phyloP scores from a whole-genome alignment of 1,140 invertebrate genomes.

The Drosophila elegans region DNA sequence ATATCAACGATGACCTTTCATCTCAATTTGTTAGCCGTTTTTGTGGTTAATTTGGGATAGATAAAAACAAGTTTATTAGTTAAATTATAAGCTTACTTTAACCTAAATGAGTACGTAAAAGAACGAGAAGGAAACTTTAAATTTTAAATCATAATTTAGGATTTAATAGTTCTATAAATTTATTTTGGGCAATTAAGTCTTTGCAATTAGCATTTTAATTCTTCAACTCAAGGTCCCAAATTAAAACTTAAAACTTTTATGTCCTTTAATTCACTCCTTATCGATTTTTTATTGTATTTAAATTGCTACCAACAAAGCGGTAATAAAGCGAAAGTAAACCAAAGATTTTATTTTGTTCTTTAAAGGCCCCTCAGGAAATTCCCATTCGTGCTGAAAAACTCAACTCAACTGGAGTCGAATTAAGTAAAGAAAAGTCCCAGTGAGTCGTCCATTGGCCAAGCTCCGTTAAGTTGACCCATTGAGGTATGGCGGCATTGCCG shows the following conservation, averaged over 20 bases:
- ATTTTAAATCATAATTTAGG: no score
- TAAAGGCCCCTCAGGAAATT: slow-evolving; percentile 28
- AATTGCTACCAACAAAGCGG: neutral
- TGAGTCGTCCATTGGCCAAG: slow-evolving; percentile 63
- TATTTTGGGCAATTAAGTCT: no score
- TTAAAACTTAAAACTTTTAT: slow-evolving; percentile 5
- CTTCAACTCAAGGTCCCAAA: neutral
- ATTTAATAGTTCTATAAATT: no score
- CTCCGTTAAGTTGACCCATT: slow-evolving; percentile 68
- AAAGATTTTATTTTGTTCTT: neutral
- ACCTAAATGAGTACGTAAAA: no score
- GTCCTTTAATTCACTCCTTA: neutral
- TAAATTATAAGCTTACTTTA: no score
- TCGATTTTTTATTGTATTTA: neutral
- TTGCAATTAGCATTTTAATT: no score
- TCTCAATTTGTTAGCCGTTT: slow-evolving; percentile 9
- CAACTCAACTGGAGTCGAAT: slow-evolving; percentile 6
- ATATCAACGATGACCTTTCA: slow-evolving; percentile 36
- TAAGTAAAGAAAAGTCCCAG: slow-evolving; percentile 17
- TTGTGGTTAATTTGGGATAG: neutral
- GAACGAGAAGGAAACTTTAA: no score
- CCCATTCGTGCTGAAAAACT: slow-evolving; percentile 29
- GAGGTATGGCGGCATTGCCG: slow-evolving; percentile 16
- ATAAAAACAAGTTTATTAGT: no score
- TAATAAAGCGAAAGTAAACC: slow-evolving; percentile 4